Evolutionary conservation across 2,888 invertebrate species (phyloP), one percentile per base, ranked within the genome.

Genomic region (Scaptomyza cyrtandrae): DNA sequence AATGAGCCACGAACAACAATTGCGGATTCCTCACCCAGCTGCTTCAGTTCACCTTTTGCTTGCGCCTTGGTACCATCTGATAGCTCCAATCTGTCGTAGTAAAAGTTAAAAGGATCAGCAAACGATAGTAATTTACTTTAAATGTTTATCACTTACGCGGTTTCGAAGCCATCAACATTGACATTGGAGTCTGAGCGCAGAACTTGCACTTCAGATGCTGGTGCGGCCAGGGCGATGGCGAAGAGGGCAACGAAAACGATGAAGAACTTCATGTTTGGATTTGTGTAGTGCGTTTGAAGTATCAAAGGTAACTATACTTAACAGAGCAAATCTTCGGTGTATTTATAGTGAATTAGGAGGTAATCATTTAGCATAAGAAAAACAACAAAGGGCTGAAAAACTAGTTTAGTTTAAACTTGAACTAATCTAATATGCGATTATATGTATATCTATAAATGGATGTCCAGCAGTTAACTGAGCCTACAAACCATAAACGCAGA

Each of bases 91-190:
- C 87, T 88, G 45, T 1, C 19, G 39, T 1, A 31, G 6, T 6
- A 31, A 31, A 31, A 24, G 16, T n/a, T 35, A 0, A 0, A 3
- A 24, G n/a, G 16, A 39, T 46, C 1, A 49, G 27, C 2, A 3
- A 11, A 10, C 3, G 11, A 13, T 11, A 14, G 1, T 2, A 5
- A 0, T 2, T 35, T 0, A 31, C 0, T 6, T 1, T 4, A 1
- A 5, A 1, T 14, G 4, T 19, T 27, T 0, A 29, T 7, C 9
- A 64, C 70, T 80, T 66, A 82, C 86, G 0, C 0, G 27, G 93
- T 94, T 39, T 89, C 93, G 90, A 93, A 95, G 31, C 92, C 89
- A 49, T 93, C 93, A 13, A 93, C 79, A 46, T 93, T 93, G 49
- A 93, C 83, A 1, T 76, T 71, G 0, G 77, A 52, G 0, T 60